These are phyloP conservation scores for Drosophila rufa DNA, from an alignment of 1,140 invertebrate species.

Conservation along the genomic window DNA sequence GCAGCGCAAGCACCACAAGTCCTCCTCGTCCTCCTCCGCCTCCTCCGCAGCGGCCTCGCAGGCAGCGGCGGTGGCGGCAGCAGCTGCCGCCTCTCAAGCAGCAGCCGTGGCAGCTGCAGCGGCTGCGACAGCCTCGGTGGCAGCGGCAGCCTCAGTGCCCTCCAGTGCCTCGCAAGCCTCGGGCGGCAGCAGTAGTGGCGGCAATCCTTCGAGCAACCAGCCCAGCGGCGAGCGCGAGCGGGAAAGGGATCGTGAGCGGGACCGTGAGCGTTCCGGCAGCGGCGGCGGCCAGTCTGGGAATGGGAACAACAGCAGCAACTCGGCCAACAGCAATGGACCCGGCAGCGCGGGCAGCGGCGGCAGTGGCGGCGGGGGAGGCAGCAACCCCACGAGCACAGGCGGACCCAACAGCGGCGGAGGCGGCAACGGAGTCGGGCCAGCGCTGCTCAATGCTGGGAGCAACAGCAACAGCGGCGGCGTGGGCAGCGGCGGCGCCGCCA, in stretches of 20 bases:
- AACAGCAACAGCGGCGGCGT: conserved; percentile 63
- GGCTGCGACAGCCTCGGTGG: not conserved
- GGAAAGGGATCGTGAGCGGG: conserved; percentile 29
- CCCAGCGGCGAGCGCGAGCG: conserved; percentile 44
- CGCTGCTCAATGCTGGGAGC: too few relatives aligned
- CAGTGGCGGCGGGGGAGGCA: conserved; percentile 36
- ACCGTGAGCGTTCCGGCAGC: conserved; percentile 46
- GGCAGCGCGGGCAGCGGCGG: conserved; percentile 70
- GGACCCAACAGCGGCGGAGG: conserved; percentile 50
- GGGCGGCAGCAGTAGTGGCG: conserved; percentile 16
- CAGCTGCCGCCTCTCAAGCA: conserved; percentile 28
- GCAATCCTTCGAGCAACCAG: conserved; percentile 10
- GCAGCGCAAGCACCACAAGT: conserved; percentile 87
- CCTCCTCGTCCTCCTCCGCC: conserved; percentile 29
- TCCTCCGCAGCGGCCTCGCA: too few relatives aligned
- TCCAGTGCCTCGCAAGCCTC: conserved; percentile 6
- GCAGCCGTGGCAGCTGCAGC: conserved; percentile 23
- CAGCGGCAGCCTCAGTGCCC: conserved; percentile 86
- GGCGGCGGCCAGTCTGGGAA: conserved; percentile 27
- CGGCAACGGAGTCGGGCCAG: not conserved
- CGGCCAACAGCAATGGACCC: conserved; percentile 66
- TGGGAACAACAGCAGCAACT: conserved; percentile 65
- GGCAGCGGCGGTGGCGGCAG: conserved; percentile 20
- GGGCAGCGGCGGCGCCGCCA: conserved; percentile 38
- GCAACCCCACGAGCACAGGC: conserved; percentile 34